phyloP scores from a whole-genome alignment of 1,140 invertebrate species.

The Pogonomyrmex californicus region DNA sequence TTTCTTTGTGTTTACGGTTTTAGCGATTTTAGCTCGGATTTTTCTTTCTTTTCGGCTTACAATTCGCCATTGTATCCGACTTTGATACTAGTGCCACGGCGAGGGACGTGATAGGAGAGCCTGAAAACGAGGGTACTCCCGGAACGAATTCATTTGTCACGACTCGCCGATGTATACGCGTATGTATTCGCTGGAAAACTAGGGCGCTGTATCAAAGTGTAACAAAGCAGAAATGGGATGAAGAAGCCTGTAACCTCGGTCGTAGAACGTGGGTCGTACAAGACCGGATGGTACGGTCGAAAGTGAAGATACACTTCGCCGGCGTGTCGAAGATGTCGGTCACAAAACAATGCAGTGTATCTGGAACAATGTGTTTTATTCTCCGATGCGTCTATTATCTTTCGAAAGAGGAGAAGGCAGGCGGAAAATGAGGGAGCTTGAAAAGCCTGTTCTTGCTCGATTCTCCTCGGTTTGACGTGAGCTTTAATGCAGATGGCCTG shows the following conservation, averaged over 20 bases:
- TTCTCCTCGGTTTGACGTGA: constrained; percentile 16
- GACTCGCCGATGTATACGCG: constrained; percentile 27
- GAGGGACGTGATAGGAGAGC: constrained; percentile 26
- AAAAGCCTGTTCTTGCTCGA: neutral
- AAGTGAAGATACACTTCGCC: constrained; percentile 50
- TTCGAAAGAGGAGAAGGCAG: neutral
- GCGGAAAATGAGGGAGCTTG: constrained; percentile 9
- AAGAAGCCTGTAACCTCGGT: neutral
- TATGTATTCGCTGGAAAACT: constrained; percentile 37
- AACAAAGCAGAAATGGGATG: constrained; percentile 41
- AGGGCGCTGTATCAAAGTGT: constrained; percentile 39
- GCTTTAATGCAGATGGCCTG: constrained; percentile 22
- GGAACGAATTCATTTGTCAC: constrained; percentile 55
- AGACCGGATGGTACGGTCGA: neutral
- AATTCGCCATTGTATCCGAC: constrained; percentile 29
- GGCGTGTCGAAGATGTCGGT: constrained; percentile 47
- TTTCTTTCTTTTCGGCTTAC: constrained; percentile 16
- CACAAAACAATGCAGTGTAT: constrained; percentile 30
- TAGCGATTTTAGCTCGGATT: neutral
- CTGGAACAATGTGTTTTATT: constrained; percentile 55
- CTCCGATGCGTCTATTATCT: constrained; percentile 36
- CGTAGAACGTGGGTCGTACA: neutral
- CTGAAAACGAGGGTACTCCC: constrained; percentile 33
- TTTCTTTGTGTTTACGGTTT: constrained; percentile 4
- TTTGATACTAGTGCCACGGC: constrained; percentile 10